A percentile compares a stretch with the other conserved stretches of the same genome.
phyloP scores from a whole-genome alignment of 35 echinoderm and acorn worm genomes.

The Chiridota heheva region DNA sequence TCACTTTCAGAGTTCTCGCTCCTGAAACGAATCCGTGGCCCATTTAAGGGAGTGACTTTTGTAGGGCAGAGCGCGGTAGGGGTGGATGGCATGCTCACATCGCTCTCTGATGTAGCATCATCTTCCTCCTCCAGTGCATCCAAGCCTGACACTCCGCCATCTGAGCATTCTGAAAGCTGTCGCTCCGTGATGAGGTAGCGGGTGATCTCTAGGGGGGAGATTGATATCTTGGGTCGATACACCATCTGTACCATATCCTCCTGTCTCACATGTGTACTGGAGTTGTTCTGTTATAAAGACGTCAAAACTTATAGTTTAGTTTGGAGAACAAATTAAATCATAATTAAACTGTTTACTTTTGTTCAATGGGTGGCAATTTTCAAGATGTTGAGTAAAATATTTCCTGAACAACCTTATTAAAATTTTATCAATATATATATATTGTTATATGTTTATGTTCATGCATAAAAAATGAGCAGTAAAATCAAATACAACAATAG shows the following conservation, averaged over 20 bases:
- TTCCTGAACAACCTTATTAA: too few species aligned
- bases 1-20: conserved; percentile 43
- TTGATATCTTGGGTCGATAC: conserved; percentile 70
- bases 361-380: background rate
- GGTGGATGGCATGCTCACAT: conserved; percentile 66
- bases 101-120: conserved; percentile 43
- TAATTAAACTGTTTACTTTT: background rate
- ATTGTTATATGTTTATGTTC: too few species aligned
- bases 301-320: background rate
- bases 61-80: background rate
- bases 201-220: conserved; percentile 88
- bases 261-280: conserved; percentile 72
- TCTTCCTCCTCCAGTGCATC: conserved; percentile 10
- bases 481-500: too few species aligned
- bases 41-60: conserved; percentile 29
- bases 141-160: background rate
- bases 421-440: too few species aligned
- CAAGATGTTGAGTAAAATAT: too few species aligned
- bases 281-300: conserved; percentile 52
- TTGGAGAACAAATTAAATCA: background rate
- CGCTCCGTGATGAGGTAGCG: conserved; percentile 84
- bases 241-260: conserved; percentile 57
- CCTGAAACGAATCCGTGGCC: background rate
- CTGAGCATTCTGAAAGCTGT: conserved; percentile 69
- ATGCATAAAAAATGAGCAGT: too few species aligned